A percentile compares a stretch with the other conserved stretches of the same genome.
Conservation (phyloP, 2,797 vertebrate species). For the Mormyrus proboscirostris region DNA sequence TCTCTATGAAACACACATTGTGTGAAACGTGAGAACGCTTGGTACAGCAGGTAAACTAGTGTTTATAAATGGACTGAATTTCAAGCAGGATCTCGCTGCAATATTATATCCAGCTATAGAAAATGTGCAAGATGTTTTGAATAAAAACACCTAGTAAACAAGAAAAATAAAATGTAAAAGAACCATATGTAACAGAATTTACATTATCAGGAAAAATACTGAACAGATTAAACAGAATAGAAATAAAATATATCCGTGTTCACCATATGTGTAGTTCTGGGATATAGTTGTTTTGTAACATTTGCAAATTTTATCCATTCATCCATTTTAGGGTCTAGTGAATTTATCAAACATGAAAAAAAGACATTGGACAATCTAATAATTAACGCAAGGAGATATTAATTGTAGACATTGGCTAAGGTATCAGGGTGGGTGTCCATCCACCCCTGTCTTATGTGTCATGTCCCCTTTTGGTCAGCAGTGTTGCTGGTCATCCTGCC, state of each 20-base stretch:
- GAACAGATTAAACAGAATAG: neutral
- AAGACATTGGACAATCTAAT: neutral
- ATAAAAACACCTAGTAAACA: neutral
- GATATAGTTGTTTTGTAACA: neutral
- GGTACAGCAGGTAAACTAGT: neutral
- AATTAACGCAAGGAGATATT: neutral
- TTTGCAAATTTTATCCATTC: neutral
- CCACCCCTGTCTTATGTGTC: neutral
- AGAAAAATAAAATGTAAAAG: neutral
- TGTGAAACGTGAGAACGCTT: neutral
- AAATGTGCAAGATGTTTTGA: neutral
- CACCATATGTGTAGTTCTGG: neutral
- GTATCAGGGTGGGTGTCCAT: neutral
- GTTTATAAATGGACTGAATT: neutral
- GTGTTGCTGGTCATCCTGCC: neutral
- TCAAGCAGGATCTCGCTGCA: neutral
- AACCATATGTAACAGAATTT: neutral
- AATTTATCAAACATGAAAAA: neutral
- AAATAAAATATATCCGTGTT: neutral
- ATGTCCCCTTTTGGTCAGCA: neutral
- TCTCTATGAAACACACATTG: neutral
- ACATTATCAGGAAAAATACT: neutral
- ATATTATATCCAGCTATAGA: neutral
- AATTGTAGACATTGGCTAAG: neutral
- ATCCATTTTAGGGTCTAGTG: neutral